phyloP scores from a whole-genome alignment of 1,140 invertebrate genomes.

The Habropoda laboriosa region DNA sequence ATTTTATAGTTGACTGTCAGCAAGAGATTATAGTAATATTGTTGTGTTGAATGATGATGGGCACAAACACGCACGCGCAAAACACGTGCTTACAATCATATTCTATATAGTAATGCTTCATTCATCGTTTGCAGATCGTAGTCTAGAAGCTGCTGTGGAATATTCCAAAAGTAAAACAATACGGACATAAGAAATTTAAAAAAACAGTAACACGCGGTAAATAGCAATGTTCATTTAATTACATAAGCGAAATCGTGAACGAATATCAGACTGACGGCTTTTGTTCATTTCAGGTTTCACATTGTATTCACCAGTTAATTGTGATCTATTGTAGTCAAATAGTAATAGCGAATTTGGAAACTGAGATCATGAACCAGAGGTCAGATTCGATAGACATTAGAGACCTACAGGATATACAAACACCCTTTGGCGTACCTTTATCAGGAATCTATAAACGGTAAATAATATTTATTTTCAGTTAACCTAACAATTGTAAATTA shows the following conservation, averaged over 20 bases:
- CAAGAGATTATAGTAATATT: not conserved
- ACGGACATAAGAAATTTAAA: not conserved
- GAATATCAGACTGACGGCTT: not conserved
- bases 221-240: not conserved
- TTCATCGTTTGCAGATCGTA: not conserved
- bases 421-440: constrained; percentile 71
- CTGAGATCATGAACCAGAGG: constrained; percentile 59
- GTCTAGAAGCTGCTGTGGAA: not conserved
- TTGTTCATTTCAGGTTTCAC: constrained; percentile 8
- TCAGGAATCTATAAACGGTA: constrained; percentile 75
- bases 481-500: constrained; percentile 26
- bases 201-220: not conserved
- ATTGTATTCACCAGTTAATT: not conserved
- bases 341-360: constrained; percentile 13
- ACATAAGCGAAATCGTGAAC: not conserved
- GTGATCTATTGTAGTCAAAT: not conserved
- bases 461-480: constrained; percentile 12
- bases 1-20: not conserved
- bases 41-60: not conserved
- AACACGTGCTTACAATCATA: constrained; percentile 13
- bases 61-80: constrained; percentile 3
- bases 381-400: constrained; percentile 71
- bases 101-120: not conserved
- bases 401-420: constrained; percentile 67
- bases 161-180: constrained; percentile 3